phyloP scores from a whole-genome alignment of 1,140 invertebrate genomes.

The Pseudomyrmex flavicornis region DNA sequence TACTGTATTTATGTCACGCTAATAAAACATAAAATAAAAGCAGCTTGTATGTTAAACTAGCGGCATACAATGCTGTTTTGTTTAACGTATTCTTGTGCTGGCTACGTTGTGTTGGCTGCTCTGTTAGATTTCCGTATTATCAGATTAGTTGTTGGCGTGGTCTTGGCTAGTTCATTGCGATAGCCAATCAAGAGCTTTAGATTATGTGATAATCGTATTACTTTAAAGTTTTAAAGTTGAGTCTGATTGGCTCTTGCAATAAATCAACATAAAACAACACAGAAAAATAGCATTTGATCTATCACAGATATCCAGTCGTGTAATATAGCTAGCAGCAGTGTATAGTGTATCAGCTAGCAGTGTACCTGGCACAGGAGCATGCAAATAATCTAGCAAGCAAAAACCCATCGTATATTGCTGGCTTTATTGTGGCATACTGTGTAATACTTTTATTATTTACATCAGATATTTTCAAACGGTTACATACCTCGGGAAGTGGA shows the following conservation, averaged over 20 bases:
- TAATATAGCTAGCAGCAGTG: too few relatives aligned
- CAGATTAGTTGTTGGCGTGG: background rate
- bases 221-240: background rate
- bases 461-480: slow-evolving; percentile 93
- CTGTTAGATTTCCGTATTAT: background rate
- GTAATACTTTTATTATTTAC: slow-evolving; percentile 57
- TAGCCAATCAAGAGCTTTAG: too few relatives aligned
- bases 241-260: background rate
- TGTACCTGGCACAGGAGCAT: too few relatives aligned
- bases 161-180: too few relatives aligned
- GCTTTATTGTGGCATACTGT: too few relatives aligned
- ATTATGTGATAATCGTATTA: background rate
- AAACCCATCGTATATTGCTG: too few relatives aligned
- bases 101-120: background rate
- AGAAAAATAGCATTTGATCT: background rate
- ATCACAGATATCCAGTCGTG: background rate
- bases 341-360: too few relatives aligned
- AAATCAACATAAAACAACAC: background rate
- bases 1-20: too few relatives aligned
- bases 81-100: background rate
- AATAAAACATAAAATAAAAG: too few relatives aligned
- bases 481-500: slow-evolving; percentile 93
- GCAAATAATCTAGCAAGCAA: too few relatives aligned
- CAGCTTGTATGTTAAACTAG: background rate
- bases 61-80: background rate